These are phyloP conservation scores for Pangasius larnaudii DNA, from an alignment of 2,797 vertebrate genomes.

Conservation along the genomic window DNA sequence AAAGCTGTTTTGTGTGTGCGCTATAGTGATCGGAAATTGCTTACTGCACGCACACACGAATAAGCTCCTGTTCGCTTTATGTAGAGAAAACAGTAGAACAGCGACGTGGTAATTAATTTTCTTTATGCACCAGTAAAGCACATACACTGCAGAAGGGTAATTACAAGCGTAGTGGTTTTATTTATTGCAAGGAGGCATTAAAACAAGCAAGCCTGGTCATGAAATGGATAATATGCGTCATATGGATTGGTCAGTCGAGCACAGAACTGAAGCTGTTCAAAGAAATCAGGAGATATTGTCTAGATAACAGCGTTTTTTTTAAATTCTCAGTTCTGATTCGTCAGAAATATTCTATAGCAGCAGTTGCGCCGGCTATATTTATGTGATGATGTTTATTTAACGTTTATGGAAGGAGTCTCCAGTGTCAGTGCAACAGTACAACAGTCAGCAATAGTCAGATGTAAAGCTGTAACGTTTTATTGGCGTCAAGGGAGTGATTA, in stretches of 20 bases:
- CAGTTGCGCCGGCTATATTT: no score
- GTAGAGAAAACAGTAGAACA: conserved; percentile 1
- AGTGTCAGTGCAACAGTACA: not conserved
- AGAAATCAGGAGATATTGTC: no score
- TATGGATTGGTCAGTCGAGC: not conserved
- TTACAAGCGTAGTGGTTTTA: conserved; percentile 17
- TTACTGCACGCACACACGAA: conserved; percentile 10
- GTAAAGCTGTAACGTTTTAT: no score
- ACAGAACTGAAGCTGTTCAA: no score
- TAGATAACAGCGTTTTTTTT: no score
- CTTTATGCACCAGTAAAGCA: conserved; percentile 22
- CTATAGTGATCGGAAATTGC: not conserved
- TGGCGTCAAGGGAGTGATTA: no score
- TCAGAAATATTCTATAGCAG: no score
- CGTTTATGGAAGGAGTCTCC: not conserved
- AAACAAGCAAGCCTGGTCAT: not conserved
- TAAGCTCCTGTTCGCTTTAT: conserved; percentile 17
- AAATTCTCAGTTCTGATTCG: no score
- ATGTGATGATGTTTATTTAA: no score
- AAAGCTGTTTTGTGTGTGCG: not conserved
- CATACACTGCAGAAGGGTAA: conserved; percentile 12
- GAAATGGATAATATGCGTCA: not conserved
- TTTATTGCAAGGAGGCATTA: not conserved
- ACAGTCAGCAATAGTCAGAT: no score
- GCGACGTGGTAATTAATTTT: conserved; percentile 30